These are phyloP conservation scores for Actinia tenebrosa DNA, from an alignment of 64 coral and sea anemone genomes.

Conservation along the genomic window DNA sequence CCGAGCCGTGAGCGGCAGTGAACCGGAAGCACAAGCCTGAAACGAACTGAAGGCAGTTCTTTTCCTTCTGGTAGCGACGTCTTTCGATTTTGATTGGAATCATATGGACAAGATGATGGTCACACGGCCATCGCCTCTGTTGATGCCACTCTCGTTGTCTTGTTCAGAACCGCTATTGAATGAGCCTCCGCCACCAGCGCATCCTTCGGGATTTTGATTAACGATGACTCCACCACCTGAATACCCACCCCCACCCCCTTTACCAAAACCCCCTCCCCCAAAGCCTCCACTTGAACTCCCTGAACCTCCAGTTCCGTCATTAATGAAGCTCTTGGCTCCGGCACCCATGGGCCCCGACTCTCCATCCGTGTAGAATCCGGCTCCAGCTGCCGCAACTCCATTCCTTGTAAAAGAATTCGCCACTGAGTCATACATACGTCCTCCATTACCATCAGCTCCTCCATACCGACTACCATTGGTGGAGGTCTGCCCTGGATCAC, in stretches of 20 bases:
- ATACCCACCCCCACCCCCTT: slow-evolving; percentile 62
- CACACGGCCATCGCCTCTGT: slow-evolving; percentile 48
- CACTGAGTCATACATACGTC: background rate
- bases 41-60: too few relatives aligned
- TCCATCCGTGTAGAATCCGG: slow-evolving; percentile 41
- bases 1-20: too few relatives aligned
- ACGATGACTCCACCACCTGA: slow-evolving; percentile 48
- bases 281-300: slow-evolving; percentile 42
- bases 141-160: slow-evolving; percentile 30
- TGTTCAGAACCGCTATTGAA: slow-evolving; percentile 41
- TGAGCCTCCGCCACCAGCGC: slow-evolving; percentile 62
- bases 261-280: slow-evolving; percentile 65
- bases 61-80: too few relatives aligned
- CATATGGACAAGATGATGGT: background rate
- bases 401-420: background rate
- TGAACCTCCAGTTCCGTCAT: slow-evolving; percentile 48
- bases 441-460: slow-evolving; percentile 44
- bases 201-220: slow-evolving; percentile 18
- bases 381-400: slow-evolving; percentile 5
- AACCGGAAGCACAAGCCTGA: too few relatives aligned
- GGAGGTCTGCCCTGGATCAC: slow-evolving; percentile 60
- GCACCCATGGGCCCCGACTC: background rate
- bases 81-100: background rate
- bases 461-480: slow-evolving; percentile 48
- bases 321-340: slow-evolving; percentile 28